Evolutionary conservation across 2,888 invertebrate species (phyloP).

Genomic region (Quadroppia sp.): DNA sequence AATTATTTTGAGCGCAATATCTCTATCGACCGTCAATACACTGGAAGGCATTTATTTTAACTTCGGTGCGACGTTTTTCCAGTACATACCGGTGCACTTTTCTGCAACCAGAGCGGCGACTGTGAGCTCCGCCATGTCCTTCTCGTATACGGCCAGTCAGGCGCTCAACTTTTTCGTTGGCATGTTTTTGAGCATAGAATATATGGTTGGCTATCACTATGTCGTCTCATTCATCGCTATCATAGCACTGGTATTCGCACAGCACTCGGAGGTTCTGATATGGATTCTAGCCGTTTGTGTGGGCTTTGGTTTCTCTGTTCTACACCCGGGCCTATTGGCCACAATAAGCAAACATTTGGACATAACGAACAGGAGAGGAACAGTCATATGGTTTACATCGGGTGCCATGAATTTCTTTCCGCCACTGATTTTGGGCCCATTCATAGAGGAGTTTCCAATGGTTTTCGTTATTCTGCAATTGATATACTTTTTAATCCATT

Average conservation of each 20-base stretch:
- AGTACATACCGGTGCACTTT: not conserved
- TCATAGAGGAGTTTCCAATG: not conserved
- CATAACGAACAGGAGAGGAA: not conserved
- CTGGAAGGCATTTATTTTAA: constrained; percentile 2
- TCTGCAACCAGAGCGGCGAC: not conserved
- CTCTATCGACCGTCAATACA: not conserved
- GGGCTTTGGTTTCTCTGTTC: not conserved
- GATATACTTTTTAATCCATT: not conserved
- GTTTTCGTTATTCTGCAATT: not conserved
- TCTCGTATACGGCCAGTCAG: not conserved
- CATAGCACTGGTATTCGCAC: not conserved
- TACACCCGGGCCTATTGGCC: not conserved
- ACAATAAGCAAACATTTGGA: not conserved
- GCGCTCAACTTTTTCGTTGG: not conserved
- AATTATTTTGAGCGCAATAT: not conserved
- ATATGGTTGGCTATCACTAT: constrained; percentile 8
- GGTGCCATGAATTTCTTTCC: not conserved
- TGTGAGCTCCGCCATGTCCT: not conserved
- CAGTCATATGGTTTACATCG: not conserved
- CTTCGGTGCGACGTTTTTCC: not conserved
- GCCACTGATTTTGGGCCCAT: not conserved
- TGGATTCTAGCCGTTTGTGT: not conserved
- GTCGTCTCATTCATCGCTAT: not conserved
- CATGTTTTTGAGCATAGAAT: not conserved
- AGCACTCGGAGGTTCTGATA: not conserved